Conservation (phyloP, 2,113 vertebrate genomes). For the Poecile atricapillus region DNA sequence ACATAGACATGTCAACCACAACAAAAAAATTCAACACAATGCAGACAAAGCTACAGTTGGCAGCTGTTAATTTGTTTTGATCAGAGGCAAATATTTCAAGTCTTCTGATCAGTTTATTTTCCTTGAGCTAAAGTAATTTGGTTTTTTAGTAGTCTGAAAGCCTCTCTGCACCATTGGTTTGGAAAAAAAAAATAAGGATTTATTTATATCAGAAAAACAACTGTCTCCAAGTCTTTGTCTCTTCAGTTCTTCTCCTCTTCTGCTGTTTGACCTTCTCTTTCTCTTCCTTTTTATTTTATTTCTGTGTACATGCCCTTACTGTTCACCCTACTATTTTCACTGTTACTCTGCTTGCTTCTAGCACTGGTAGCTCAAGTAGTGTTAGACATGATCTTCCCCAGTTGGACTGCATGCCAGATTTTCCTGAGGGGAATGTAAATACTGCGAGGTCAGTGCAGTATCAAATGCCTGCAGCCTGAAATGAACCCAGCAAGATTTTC, state of each 20-base stretch:
- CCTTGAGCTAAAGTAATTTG: neutral
- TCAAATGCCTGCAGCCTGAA: constrained; percentile 48
- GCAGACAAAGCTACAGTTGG: neutral
- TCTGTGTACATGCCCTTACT: neutral
- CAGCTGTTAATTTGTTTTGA: neutral
- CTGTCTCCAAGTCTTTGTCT: neutral
- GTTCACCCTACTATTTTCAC: neutral
- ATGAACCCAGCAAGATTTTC: constrained; percentile 26
- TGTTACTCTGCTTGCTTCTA: constrained; percentile 7
- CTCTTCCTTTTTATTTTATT: neutral
- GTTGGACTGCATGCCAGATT: constrained; percentile 19
- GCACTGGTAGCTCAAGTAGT: neutral
- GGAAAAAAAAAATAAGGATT: neutral
- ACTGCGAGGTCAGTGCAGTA: constrained; percentile 37
- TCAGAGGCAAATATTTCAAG: neutral
- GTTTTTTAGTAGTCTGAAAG: neutral
- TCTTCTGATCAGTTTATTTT: neutral
- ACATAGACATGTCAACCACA: neutral
- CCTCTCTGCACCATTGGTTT: neutral
- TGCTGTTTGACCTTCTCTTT: constrained; percentile 26
- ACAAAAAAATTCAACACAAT: neutral
- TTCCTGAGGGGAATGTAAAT: constrained; percentile 48
- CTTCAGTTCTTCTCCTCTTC: neutral
- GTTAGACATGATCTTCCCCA: constrained; percentile 1
- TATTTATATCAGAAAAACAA: neutral